Evolutionary conservation across 2,797 vertebrate genomes (phyloP).

Genomic region (Enteromius unitaeniatus): DNA sequence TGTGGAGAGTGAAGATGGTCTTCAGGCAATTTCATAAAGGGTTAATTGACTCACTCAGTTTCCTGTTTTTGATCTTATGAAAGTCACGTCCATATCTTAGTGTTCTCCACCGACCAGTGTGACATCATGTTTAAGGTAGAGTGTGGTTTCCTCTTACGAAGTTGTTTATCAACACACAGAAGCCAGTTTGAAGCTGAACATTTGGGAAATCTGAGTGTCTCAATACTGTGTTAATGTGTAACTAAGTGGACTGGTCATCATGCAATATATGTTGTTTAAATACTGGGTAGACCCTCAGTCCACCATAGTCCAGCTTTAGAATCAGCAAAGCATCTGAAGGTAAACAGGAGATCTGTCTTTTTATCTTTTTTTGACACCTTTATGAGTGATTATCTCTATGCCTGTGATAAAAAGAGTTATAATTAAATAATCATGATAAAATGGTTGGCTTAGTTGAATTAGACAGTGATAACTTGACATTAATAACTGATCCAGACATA

Average conservation of each 20-base stretch:
- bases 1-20: neutral
- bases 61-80: conserved; percentile 25
- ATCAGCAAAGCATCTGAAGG: conserved; percentile 45
- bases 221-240: conserved; percentile 65
- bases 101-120: neutral
- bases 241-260: conserved; percentile 43
- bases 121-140: conserved; percentile 28
- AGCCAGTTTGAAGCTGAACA: conserved; percentile 30
- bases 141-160: conserved; percentile 29
- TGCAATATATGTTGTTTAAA: conserved; percentile 53
- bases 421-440: neutral
- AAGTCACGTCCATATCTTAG: neutral
- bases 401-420: neutral
- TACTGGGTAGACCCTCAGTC: conserved; percentile 12
- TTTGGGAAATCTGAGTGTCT: conserved; percentile 50
- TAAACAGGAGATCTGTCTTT: conserved; percentile 46
- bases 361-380: conserved; percentile 14
- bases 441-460: neutral
- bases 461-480: neutral
- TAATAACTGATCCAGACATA: neutral
- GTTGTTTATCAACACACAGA: conserved; percentile 51
- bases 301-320: conserved; percentile 36
- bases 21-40: neutral
- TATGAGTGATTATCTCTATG: neutral
- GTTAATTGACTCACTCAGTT: conserved; percentile 36